These are phyloP conservation scores for Noturus placidus DNA, from an alignment of 2,113 vertebrate genomes.

Conservation along the genomic window DNA sequence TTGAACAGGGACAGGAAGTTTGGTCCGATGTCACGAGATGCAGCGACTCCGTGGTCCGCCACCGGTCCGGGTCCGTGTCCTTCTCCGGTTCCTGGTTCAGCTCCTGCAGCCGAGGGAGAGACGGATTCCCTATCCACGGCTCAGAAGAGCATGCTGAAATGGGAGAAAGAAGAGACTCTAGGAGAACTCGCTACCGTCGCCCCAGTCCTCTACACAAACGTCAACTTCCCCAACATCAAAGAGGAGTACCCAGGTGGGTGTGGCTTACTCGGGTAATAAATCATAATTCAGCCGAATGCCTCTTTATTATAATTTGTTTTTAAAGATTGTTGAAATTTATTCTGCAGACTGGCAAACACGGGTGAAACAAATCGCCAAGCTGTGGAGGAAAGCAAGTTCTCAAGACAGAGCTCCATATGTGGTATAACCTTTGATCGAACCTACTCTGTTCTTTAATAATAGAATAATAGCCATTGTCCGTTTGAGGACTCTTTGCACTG, in stretches of 20 bases:
- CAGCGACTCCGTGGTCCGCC: slow-evolving; percentile 77
- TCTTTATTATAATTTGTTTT: not conserved
- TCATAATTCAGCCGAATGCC: not conserved
- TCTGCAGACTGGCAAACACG: slow-evolving; percentile 90
- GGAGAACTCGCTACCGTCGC: slow-evolving; percentile 94
- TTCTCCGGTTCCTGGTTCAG: slow-evolving; percentile 61
- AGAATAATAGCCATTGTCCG: not conserved
- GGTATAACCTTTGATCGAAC: slow-evolving; percentile 68
- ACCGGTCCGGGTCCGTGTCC: slow-evolving; percentile 60
- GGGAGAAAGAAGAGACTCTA: slow-evolving; percentile 95
- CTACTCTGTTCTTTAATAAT: not conserved
- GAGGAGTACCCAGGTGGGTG: slow-evolving; percentile 89
- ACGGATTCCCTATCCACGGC: slow-evolving; percentile 87
- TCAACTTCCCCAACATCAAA: slow-evolving; percentile 89
- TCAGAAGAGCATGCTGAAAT: slow-evolving; percentile 94
- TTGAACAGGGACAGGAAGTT: slow-evolving; percentile 87
- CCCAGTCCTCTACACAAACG: slow-evolving; percentile 93
- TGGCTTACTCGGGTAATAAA: not conserved
- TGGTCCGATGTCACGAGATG: slow-evolving; percentile 80
- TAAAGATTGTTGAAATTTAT: slow-evolving; percentile 10
- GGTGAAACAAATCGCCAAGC: slow-evolving; percentile 95
- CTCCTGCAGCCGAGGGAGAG: slow-evolving; percentile 81
- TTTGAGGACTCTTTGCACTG: not conserved
- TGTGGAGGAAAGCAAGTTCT: slow-evolving; percentile 97
- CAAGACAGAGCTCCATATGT: slow-evolving; percentile 95